Evolutionary conservation across 1,140 invertebrate genomes (phyloP).

Genomic region (Lasioglossum albipes): DNA sequence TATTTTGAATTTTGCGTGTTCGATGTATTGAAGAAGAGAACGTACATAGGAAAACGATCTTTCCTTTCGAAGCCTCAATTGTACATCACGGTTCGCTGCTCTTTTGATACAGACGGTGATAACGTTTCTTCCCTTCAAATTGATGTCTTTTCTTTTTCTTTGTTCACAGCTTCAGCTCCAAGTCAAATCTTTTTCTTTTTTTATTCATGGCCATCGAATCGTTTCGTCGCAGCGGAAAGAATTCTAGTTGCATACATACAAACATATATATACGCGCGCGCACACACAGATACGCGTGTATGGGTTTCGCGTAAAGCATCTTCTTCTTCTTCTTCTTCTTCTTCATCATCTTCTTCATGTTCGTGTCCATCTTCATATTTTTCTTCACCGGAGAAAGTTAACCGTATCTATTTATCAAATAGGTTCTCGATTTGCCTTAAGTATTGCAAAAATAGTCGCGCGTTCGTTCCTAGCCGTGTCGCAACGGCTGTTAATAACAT

Average conservation of each 20-base stretch:
- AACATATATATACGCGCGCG: slow-evolving; percentile 9
- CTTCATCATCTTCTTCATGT: too few relatives aligned
- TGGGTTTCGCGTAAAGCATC: slow-evolving; percentile 2
- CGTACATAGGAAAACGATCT: slow-evolving; percentile 14
- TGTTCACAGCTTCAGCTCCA: too few relatives aligned
- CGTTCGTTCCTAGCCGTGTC: slow-evolving; percentile 31
- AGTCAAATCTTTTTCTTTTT: too few relatives aligned
- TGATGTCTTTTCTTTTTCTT: not conserved
- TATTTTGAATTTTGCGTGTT: slow-evolving; percentile 19
- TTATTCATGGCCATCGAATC: not conserved
- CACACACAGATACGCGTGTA: slow-evolving; percentile 14
- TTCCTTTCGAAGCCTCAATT: slow-evolving; percentile 3
- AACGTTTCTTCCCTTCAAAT: not conserved
- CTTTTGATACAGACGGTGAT: not conserved
- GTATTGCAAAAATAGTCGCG: slow-evolving; percentile 63
- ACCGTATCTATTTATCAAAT: slow-evolving; percentile 18
- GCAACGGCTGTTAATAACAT: slow-evolving; percentile 51
- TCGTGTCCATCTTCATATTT: too few relatives aligned
- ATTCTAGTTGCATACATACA: slow-evolving; percentile 2
- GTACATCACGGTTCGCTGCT: not conserved
- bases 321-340: too few relatives aligned
- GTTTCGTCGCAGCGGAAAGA: slow-evolving; percentile 2
- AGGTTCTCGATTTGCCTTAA: slow-evolving; percentile 38
- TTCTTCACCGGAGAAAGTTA: not conserved
- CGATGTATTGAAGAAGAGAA: slow-evolving; percentile 15